Base-by-base conservation (phyloP, 1,140 invertebrate genomes). In the Nephila pilipes region DNA sequence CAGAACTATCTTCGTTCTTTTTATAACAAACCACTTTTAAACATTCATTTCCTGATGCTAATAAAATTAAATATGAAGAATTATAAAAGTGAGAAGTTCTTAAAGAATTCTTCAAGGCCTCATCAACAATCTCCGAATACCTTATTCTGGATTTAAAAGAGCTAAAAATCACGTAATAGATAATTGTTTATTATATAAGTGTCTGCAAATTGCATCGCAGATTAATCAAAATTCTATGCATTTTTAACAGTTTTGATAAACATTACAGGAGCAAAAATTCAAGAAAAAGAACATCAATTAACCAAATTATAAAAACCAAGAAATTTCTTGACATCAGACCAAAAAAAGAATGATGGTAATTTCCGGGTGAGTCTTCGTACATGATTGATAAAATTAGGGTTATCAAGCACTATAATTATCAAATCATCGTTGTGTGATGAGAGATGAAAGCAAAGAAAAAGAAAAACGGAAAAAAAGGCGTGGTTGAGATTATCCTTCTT, bases 361-460 rank as follows among this genome's bases (percentile, higher is more conserved):
- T 75, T 75, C 69, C 69, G 32, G 69, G 14, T 29, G n/a, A 65
- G 63, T 25, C n/a, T 65, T 25, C 63, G 63, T 25, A 10, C 22
- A 65, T 25, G 63, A 65, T 65, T 65, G n/a, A 75, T 36, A 16
- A 75, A 75, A 75, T 75, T 32, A 75, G 18, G 69, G 69, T 75
- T 75, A 75, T 75, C 32, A 36, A 18, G 69, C 18, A 60, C 46
- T 20, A 36, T 36, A 32, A 36, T 75, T 75, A 75, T 75, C 69
- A 29, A 32, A 20, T 75, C 69, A 36, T 32, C 18, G 14, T 36
- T 36, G 14, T 32, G 32, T 14, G 69, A 75, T 25, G 69, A 32
- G 69, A 75, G 69, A 75, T 36, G 69, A 75, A 75, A 75, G 58
- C n/a, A n/a, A n/a, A n/a, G n/a, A 10, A 46, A 46, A 46, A 46